These are phyloP conservation scores for Liparis tanakae DNA, from an alignment of 2,797 vertebrate species.

Conservation along the genomic window DNA sequence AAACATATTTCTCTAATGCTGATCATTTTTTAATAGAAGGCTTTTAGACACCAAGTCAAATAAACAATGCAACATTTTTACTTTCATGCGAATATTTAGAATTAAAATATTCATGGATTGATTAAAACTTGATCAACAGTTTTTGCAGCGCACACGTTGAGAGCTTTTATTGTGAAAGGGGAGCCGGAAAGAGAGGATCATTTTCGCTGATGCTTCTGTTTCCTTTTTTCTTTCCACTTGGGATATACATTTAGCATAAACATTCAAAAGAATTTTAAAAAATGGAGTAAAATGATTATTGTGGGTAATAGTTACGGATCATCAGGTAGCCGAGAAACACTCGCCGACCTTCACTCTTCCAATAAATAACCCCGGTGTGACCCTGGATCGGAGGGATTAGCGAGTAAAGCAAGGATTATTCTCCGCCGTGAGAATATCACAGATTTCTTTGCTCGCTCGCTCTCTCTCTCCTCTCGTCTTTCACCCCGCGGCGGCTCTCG, in stretches of 20 bases:
- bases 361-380: too few species aligned
- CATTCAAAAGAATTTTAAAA: too few species aligned
- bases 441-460: constrained; percentile 30
- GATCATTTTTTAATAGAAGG: neutral
- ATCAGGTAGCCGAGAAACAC: too few species aligned
- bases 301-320: too few species aligned
- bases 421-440: constrained; percentile 15
- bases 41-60: neutral
- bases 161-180: too few species aligned
- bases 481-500: constrained; percentile 37
- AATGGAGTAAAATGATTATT: too few species aligned
- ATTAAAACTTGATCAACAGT: too few species aligned
- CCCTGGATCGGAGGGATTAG: too few species aligned
- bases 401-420: neutral
- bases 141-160: too few species aligned
- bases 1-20: neutral
- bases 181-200: too few species aligned
- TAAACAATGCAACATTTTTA: neutral
- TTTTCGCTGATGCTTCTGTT: neutral
- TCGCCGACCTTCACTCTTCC: too few species aligned
- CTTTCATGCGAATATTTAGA: neutral
- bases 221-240: neutral
- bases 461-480: neutral
- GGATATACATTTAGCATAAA: neutral
- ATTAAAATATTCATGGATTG: neutral